These are phyloP conservation scores for Platycnemis pennipes DNA, from an alignment of 2,888 invertebrate genomes.

Conservation along the genomic window DNA sequence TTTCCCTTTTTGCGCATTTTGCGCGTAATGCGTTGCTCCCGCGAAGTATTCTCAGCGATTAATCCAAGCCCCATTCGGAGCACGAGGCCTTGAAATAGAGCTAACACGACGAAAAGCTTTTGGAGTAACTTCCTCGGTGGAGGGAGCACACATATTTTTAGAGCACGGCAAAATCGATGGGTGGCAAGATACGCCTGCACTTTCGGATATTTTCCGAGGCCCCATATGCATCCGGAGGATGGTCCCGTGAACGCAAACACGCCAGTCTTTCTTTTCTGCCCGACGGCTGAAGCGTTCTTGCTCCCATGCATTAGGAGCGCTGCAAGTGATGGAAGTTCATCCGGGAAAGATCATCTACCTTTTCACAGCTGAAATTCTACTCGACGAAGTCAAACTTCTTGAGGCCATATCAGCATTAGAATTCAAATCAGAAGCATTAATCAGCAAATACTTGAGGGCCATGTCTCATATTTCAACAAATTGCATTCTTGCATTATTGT, in stretches of 20 bases:
- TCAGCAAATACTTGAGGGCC: too few species aligned
- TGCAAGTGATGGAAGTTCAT: not conserved
- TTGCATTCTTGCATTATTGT: too few species aligned
- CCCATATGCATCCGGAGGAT: not conserved
- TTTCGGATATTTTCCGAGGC: not conserved
- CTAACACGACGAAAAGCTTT: not conserved
- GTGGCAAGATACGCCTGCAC: conserved; percentile 27
- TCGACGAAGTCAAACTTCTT: not conserved
- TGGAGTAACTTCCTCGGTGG: not conserved
- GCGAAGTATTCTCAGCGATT: conserved; percentile 36
- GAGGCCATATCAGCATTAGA: not conserved
- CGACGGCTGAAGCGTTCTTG: not conserved
- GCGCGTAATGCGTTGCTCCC: conserved; percentile 3
- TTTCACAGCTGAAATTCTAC: not conserved
- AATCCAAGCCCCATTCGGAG: not conserved
- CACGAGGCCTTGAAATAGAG: not conserved
- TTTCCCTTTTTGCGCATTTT: conserved; percentile 15
- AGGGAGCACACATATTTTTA: not conserved
- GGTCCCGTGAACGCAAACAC: not conserved
- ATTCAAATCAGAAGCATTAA: too few species aligned
- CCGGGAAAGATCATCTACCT: not conserved
- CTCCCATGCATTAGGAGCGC: not conserved
- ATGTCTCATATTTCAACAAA: too few species aligned
- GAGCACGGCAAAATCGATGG: not conserved
- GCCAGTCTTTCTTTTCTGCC: not conserved